Percentiles rank a stretch among this genome's conserved stretches.
These are phyloP conservation scores for Apotomis turbidana DNA, from an alignment of 2,888 invertebrate species.

Conservation along the genomic window DNA sequence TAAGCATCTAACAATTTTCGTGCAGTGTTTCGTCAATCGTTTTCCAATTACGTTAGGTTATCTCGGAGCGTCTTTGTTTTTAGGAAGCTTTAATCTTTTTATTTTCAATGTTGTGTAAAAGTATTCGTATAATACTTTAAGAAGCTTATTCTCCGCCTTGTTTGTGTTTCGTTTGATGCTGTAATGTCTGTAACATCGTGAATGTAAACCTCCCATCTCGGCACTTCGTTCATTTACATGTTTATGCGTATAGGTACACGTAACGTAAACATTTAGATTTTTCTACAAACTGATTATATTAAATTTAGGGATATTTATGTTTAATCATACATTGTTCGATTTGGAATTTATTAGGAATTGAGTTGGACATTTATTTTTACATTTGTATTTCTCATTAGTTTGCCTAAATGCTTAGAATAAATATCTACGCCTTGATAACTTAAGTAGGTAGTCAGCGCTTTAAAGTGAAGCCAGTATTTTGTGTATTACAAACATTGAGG, in stretches of 20 bases:
- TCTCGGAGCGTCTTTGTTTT: no score
- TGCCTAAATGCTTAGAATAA: no score
- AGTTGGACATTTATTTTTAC: no score
- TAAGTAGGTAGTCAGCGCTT: no score
- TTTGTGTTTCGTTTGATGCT: background rate
- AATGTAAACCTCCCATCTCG: background rate
- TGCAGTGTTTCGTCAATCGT: no score
- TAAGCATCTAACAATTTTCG: no score
- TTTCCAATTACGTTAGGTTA: no score
- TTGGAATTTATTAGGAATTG: background rate
- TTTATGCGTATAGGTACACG: background rate
- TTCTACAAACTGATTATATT: conserved; percentile 2
- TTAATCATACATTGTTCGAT: background rate
- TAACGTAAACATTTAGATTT: conserved; percentile 19
- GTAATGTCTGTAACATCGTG: conserved; percentile 8
- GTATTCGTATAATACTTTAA: conserved; percentile 3
- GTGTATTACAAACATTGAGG: no score
- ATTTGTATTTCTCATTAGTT: no score
- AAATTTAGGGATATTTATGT: background rate
- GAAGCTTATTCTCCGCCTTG: conserved; percentile 8
- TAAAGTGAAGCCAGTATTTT: no score
- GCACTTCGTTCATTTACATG: background rate
- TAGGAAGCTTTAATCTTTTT: background rate
- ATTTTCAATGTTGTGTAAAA: background rate
- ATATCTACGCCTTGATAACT: no score